Evolutionary conservation across 2,888 invertebrate species (phyloP), one percentile per base, ranked within the genome.

Genomic region (Callyntrura sp.): DNA sequence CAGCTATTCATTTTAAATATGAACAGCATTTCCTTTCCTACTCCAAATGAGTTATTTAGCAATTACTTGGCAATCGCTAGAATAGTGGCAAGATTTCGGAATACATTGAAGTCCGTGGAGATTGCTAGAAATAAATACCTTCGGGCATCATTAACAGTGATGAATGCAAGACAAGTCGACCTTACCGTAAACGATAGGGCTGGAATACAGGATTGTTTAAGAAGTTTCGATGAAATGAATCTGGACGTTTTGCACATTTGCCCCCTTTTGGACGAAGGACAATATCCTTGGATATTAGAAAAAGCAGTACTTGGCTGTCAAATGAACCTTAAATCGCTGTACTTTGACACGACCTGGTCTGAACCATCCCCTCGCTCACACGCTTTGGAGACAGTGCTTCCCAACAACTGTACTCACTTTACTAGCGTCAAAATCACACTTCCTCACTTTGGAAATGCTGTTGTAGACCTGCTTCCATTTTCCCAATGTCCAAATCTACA

Each of bases 221-320:
- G 28, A 0, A 0, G 4, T 8, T 73, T 85, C 43, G 14, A 85
- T 9, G 17, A 35, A 0, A 1, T 73, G 6, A n/a, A 70, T 1
- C n/a, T 85, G 23, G 73, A 70, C 1, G 17, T 35, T 14, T 20
- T 85, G 73, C 51, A 55, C 43, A 43, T 85, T 43, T 57, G 57
- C 20, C 84, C 84, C 0, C 6, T 85, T 5, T n/a, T 85, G 12
- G 84, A 85, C 11, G 84, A 85, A 14, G 84, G 73, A 0, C 73
- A 70, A 2, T 73, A 35, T 55, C 84, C 84, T 3, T 85, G 84
- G 84, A 85, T 23, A 51, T 68, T 83, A 17, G n/a, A n/a, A n/a
- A n/a, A n/a, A n/a, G n/a, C n/a, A n/a, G n/a, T n/a, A n/a, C n/a
- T n/a, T n/a, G n/a, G n/a, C n/a, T n/a, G n/a, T n/a, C n/a, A n/a